Base-by-base conservation (phyloP, 1,140 invertebrate species). In the Platyura marginata region DNA sequence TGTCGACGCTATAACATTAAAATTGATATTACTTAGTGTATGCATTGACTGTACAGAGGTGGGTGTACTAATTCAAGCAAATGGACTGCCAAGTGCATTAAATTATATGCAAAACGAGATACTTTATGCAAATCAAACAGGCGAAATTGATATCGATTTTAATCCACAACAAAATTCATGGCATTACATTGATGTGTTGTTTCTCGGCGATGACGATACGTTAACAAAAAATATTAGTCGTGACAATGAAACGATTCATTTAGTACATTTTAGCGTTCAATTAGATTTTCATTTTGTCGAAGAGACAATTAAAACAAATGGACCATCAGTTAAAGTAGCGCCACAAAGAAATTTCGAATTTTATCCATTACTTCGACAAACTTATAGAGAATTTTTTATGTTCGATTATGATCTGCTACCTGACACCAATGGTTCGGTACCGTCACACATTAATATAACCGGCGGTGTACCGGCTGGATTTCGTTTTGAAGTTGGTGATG, bases 371-470 rank as follows among this genome's bases (percentile, higher is more conserved):
- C 63, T 73, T 46, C 64, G 76, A n/a, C 75, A 75, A 46, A 71
- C 74, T 1, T 71, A 70, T 48, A 69, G 73, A 13, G 71, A 77
- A 36, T 81, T 79, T 50, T 82, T 81, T 50, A 64, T 72, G 10
- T 81, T 76, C 48, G 74, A 79, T 23, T 82, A 74, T 48, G 75
- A 79, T 44, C 54, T 81, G 43, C 56, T 73, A 0, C 61, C 64
- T 0, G 67, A 66, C 33, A 54, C 53, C 32, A 67, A 78, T 40
- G 68, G 70, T 46, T 56, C 75, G 41, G 67, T 72, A 21, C 68
- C 75, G 0, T 66, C 67, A 21, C 51, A 75, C 2, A 55, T 81
- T 1, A 81, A 81, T 52, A 46, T 82, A 6, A 75, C 75, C 0
- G 67, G 65, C 1, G 59, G 66, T 23, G 64, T 66, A 37, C 58